phyloP scores from a whole-genome alignment of 2,797 vertebrate genomes.

The Borostomias antarcticus region DNA sequence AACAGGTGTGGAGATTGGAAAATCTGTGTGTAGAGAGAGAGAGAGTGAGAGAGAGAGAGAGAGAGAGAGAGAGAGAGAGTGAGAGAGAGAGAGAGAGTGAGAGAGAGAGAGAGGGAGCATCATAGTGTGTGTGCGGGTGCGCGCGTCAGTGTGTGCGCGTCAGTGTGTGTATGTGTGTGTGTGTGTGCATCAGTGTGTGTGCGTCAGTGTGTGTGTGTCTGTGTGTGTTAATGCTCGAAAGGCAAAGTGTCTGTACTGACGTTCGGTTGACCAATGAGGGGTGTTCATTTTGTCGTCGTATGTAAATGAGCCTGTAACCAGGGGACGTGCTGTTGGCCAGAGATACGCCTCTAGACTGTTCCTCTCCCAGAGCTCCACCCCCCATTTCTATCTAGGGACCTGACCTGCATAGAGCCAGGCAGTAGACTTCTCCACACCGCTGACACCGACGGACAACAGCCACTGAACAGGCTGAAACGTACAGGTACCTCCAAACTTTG shows the following conservation, averaged over 20 bases:
- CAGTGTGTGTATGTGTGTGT: neutral
- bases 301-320: neutral
- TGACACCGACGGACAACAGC: no score
- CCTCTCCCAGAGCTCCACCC: neutral
- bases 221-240: no score
- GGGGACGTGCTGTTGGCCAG: neutral
- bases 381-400: no score
- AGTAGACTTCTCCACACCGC: no score
- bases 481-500: no score
- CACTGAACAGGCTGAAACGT: no score
- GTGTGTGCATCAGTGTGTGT: neutral
- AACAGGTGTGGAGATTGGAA: neutral
- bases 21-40: neutral
- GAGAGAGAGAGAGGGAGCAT: conserved; percentile 16
- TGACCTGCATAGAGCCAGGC: no score
- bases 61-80: neutral
- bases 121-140: conserved; percentile 35
- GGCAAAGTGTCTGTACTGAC: no score
- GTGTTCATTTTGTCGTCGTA: neutral
- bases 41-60: neutral
- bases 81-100: conserved; percentile 10
- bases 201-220: neutral
- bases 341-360: neutral
- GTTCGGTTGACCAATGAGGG: neutral
- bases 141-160: neutral